phyloP scores from a whole-genome alignment of 2,797 vertebrate species.

The Smutsia temminckii region DNA sequence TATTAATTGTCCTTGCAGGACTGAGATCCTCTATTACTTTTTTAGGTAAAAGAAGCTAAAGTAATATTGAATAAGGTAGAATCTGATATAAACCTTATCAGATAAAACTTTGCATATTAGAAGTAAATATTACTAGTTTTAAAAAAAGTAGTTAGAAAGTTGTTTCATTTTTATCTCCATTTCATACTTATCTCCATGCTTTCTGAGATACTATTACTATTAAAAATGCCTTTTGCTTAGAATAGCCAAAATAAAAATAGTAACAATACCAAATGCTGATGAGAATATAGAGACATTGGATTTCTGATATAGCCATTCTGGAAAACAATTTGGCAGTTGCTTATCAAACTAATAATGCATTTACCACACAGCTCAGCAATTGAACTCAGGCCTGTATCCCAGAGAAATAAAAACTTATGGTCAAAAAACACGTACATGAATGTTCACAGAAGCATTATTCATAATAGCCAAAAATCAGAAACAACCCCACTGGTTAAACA shows the following conservation, averaged over 20 bases:
- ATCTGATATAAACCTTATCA: neutral
- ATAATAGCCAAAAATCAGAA: neutral
- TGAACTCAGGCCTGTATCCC: neutral
- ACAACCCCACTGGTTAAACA: neutral
- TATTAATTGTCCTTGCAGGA: neutral
- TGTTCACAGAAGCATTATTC: neutral
- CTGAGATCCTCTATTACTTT: neutral
- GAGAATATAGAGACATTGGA: neutral
- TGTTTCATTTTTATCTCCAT: neutral
- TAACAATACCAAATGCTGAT: neutral
- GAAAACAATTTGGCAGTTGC: neutral
- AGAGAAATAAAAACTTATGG: neutral
- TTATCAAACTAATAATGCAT: neutral
- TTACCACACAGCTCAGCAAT: neutral
- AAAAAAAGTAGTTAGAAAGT: neutral
- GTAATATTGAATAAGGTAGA: neutral
- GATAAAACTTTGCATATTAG: neutral
- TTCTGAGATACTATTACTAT: neutral
- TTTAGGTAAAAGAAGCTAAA: neutral
- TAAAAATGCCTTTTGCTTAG: neutral
- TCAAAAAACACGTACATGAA: neutral
- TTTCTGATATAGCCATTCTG: neutral
- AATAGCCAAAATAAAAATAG: slow-evolving; percentile 2
- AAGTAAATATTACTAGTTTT: neutral
- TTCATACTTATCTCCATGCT: neutral